Evolutionary conservation across 1,140 invertebrate species (phyloP).

Genomic region (Lanistes nyassanus): DNA sequence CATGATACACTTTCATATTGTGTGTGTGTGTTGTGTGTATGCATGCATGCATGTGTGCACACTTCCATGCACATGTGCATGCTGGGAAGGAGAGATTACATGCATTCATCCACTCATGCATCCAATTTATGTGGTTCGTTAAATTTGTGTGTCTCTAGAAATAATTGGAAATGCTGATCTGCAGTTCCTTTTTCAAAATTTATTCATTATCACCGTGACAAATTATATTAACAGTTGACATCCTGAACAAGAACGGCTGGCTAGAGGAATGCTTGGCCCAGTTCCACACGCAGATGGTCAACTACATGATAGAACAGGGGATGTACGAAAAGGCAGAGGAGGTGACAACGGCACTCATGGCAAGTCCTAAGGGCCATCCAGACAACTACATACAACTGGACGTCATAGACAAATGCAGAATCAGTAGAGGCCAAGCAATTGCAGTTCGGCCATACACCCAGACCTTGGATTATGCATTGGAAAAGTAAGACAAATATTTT

Average conservation of each 20-base stretch:
- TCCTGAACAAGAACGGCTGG: constrained; percentile 19
- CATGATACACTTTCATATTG: too few relatives aligned
- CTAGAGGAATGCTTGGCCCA: constrained; percentile 19
- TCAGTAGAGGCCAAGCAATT: not conserved
- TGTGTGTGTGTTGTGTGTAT: too few relatives aligned
- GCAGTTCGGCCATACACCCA: constrained; percentile 2
- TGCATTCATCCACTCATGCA: too few relatives aligned
- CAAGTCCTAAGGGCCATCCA: constrained; percentile 11
- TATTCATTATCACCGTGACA: too few relatives aligned
- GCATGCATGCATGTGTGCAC: too few relatives aligned
- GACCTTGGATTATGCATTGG: constrained; percentile 8
- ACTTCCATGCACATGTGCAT: too few relatives aligned
- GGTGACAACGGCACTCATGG: constrained; percentile 5
- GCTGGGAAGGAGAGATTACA: too few relatives aligned
- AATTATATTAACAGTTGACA: constrained; percentile 6
- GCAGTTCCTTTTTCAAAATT: too few relatives aligned
- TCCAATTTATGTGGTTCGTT: too few relatives aligned
- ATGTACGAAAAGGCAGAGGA: constrained; percentile 22
- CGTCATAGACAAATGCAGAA: not conserved
- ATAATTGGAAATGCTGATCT: too few relatives aligned
- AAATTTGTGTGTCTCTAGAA: too few relatives aligned
- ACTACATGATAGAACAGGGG: constrained; percentile 13
- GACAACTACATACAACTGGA: constrained; percentile 1
- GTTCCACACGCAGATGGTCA: constrained; percentile 17
- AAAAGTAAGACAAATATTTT: too few relatives aligned